Conservation (phyloP, 2,113 vertebrate species). For the Prietella phreatophila region DNA sequence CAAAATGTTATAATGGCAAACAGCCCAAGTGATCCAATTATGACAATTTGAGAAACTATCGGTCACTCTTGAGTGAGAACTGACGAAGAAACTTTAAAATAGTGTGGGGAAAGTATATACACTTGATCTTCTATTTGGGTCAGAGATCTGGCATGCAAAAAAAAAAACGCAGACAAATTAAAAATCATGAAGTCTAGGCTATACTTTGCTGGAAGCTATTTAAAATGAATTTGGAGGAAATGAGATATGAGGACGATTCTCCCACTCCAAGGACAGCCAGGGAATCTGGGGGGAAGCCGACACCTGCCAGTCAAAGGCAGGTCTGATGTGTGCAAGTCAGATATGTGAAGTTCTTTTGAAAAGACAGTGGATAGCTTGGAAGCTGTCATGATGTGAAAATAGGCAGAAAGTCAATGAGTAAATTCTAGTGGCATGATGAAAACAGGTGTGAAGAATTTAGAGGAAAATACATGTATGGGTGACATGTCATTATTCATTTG, state of each 20-base stretch:
- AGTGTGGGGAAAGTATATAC: background rate
- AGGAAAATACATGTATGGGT: background rate
- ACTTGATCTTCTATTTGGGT: background rate
- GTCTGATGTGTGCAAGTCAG: background rate
- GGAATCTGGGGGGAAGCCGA: background rate
- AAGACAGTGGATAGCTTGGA: background rate
- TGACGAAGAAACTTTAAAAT: constrained; percentile 31
- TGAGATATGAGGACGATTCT: background rate
- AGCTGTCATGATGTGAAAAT: background rate
- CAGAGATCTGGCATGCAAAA: background rate
- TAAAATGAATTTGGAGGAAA: constrained; percentile 20
- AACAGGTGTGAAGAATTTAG: background rate
- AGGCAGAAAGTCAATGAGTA: background rate
- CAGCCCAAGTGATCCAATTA: constrained; percentile 19
- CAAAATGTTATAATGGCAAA: constrained; percentile 19
- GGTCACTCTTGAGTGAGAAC: constrained; percentile 11
- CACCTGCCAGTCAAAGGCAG: constrained; percentile 3
- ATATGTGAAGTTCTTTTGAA: background rate
- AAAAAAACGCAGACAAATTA: background rate
- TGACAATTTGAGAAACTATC: constrained; percentile 17
- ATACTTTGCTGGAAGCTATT: constrained; percentile 5
- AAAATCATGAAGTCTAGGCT: background rate
- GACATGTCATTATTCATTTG: background rate
- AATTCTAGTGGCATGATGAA: background rate
- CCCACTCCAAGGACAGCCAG: background rate